phyloP scores from a whole-genome alignment of 2,888 invertebrate species.

The Liodrosophila aerea region DNA sequence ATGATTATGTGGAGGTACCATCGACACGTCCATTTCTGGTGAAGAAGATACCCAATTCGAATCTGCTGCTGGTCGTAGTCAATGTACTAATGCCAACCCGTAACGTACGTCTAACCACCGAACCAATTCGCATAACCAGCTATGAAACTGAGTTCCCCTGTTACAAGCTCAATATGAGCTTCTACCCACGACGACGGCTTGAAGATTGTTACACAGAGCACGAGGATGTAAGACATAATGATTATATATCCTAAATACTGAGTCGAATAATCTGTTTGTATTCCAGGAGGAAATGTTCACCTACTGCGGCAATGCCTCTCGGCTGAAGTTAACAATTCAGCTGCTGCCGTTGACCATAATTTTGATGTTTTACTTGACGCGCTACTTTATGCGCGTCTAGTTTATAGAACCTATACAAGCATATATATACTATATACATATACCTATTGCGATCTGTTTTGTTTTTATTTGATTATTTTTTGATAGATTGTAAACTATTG shows the following conservation, averaged over 20 bases:
- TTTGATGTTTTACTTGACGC: constrained; percentile 73
- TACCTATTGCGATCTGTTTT: constrained; percentile 53
- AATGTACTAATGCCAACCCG: constrained; percentile 83
- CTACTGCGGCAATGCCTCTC: constrained; percentile 80
- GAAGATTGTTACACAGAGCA: constrained; percentile 91
- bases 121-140: constrained; percentile 83
- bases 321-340: constrained; percentile 58
- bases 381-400: constrained; percentile 69
- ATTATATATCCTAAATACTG: background rate
- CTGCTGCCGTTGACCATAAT: constrained; percentile 67
- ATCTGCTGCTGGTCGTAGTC: constrained; percentile 89
- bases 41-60: constrained; percentile 89
- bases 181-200: constrained; percentile 86
- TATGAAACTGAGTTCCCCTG: constrained; percentile 86
- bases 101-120: constrained; percentile 83
- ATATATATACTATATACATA: constrained; percentile 32
- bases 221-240: constrained; percentile 84
- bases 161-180: constrained; percentile 89
- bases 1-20: constrained; percentile 81
- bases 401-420: constrained; percentile 42
- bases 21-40: constrained; percentile 87
- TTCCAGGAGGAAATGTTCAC: constrained; percentile 80
- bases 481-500: constrained; percentile 61
- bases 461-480: background rate
- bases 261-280: too few species aligned